Evolutionary conservation across 2,888 invertebrate species (phyloP).

Genomic region (Dendrolimus pini): DNA sequence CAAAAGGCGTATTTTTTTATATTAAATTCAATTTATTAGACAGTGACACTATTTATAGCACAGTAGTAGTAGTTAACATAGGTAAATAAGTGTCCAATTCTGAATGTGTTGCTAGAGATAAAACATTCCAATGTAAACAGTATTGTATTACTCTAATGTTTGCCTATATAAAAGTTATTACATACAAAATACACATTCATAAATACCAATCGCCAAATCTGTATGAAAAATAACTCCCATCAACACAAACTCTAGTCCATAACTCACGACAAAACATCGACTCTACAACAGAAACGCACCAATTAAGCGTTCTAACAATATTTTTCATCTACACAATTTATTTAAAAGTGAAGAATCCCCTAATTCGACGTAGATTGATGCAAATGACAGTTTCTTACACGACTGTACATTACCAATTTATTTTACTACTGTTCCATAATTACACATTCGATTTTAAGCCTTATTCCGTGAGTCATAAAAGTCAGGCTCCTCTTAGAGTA

Average conservation of each 20-base stretch:
- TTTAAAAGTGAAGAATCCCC: slow-evolving; percentile 50
- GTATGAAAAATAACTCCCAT: not conserved
- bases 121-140: no score
- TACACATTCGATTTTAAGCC: not conserved
- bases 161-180: no score
- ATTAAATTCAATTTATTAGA: no score
- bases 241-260: not conserved
- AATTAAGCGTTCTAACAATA: slow-evolving; percentile 27
- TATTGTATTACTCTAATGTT: no score
- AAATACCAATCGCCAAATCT: not conserved
- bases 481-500: not conserved
- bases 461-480: not conserved
- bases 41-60: no score
- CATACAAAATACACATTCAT: no score
- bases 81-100: no score
- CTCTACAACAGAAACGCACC: slow-evolving; percentile 17
- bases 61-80: no score
- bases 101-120: no score
- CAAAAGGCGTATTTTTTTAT: no score
- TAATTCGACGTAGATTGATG: slow-evolving; percentile 65
- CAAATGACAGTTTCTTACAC: slow-evolving; percentile 59
- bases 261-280: not conserved
- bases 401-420: slow-evolving; percentile 10
- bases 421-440: not conserved
- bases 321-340: slow-evolving; percentile 38